Percentiles rank a stretch among this genome's conserved stretches.
Conservation (phyloP, 1,140 invertebrate species). For the Drosophila cardini region DNA sequence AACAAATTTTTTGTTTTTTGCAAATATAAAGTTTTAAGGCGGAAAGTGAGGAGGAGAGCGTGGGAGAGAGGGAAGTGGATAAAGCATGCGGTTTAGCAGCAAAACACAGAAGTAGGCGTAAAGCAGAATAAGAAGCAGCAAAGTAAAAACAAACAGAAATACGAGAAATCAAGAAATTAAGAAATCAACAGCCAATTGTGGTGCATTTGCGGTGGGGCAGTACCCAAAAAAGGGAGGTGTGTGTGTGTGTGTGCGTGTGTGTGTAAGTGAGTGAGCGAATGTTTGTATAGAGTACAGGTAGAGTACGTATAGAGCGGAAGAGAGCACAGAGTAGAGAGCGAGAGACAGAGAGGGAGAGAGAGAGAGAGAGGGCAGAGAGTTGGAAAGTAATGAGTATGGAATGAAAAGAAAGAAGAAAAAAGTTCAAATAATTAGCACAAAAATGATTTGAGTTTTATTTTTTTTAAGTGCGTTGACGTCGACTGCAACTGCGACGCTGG, state of each 20-base stretch:
- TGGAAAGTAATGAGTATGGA: constrained; percentile 23
- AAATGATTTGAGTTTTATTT: constrained; percentile 16
- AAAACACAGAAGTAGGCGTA: constrained; percentile 9
- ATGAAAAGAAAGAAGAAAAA: constrained; percentile 52
- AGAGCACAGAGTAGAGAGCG: background rate
- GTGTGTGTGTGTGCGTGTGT: constrained; percentile 28
- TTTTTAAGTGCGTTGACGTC: constrained; percentile 30
- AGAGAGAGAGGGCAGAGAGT: constrained; percentile 8
- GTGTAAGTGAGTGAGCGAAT: constrained; percentile 23
- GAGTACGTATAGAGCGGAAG: background rate
- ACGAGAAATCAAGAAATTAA: constrained; percentile 62
- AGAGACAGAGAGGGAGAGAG: constrained; percentile 9
- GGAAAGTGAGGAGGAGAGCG: background rate
- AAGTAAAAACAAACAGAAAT: constrained; percentile 46
- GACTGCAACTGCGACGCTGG: constrained; percentile 21
- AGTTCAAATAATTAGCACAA: constrained; percentile 70
- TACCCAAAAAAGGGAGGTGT: constrained; percentile 11
- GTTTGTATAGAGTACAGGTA: constrained; percentile 17
- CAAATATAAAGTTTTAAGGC: constrained; percentile 32
- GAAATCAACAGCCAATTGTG: constrained; percentile 77
- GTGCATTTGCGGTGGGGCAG: constrained; percentile 45
- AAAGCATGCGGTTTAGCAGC: background rate
- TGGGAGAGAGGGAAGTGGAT: background rate
- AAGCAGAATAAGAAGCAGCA: background rate
- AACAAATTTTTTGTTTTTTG: constrained; percentile 7